These are phyloP conservation scores for Leguminivora glycinivorella DNA, from an alignment of 1,140 invertebrate species.

Conservation along the genomic window DNA sequence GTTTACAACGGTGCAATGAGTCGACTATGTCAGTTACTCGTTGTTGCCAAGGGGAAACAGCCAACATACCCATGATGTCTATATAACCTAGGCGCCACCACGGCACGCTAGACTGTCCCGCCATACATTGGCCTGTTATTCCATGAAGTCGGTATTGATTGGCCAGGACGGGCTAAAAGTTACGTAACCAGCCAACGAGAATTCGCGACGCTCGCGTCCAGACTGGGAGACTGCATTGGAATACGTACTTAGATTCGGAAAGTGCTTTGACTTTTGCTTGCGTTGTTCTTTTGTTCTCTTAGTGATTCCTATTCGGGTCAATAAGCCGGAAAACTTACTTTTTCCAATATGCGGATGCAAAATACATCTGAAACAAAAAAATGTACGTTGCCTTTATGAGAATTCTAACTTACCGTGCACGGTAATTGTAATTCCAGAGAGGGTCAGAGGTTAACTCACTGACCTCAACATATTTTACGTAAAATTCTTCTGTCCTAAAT, in stretches of 20 bases:
- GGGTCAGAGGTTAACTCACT: too few species aligned
- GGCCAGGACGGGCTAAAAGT: constrained; percentile 62
- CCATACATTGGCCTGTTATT: constrained; percentile 46
- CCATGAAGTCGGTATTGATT: constrained; percentile 68
- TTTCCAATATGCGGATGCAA: not conserved
- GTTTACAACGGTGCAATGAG: not conserved
- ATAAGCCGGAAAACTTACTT: not conserved
- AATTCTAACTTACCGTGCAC: too few species aligned
- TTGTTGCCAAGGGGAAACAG: not conserved
- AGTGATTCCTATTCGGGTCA: not conserved
- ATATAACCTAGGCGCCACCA: not conserved
- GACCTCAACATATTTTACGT: too few species aligned
- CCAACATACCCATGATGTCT: not conserved
- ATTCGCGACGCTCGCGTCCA: constrained; percentile 43
- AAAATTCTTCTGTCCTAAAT: not conserved
- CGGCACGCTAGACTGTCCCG: constrained; percentile 4
- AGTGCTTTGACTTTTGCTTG: constrained; percentile 10
- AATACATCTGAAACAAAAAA: not conserved
- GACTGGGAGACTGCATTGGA: constrained; percentile 40
- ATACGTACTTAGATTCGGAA: not conserved
- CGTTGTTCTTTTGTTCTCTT: not conserved
- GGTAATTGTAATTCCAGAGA: too few species aligned
- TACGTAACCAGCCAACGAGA: constrained; percentile 53
- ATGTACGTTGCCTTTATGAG: too few species aligned
- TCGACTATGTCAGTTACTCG: not conserved